Conservation (phyloP, 2,797 vertebrate species). For the Thamnophis elegans region DNA sequence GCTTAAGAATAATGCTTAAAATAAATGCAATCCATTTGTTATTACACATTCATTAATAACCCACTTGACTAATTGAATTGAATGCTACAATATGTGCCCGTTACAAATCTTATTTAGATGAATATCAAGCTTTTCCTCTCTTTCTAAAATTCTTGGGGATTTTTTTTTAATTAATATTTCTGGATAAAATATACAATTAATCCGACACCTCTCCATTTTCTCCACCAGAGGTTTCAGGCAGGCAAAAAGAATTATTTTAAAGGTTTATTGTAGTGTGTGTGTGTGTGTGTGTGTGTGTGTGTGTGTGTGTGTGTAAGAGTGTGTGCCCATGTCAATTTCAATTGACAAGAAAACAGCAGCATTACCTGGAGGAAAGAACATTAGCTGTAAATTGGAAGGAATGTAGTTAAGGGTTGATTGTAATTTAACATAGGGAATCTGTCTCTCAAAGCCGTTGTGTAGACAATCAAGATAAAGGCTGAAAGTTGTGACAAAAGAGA, state of each 20-base stretch:
- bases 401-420: neutral
- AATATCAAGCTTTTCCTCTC: neutral
- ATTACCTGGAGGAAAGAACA: neutral
- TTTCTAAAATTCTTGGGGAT: neutral
- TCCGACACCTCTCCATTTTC: neutral
- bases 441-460: neutral
- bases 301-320: neutral
- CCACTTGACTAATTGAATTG: neutral
- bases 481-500: neutral
- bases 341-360: neutral
- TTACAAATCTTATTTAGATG: constrained; percentile 9
- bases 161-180: constrained; percentile 18
- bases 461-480: neutral
- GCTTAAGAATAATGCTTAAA: neutral
- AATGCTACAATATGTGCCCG: neutral
- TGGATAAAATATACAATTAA: constrained; percentile 17
- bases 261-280: neutral
- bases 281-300: neutral
- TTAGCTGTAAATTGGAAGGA: neutral
- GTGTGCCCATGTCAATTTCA: neutral
- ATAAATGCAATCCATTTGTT: neutral
- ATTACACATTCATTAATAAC: constrained; percentile 15
- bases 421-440: neutral
- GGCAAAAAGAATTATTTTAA: neutral
- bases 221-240: neutral